Evolutionary conservation across 2,797 vertebrate genomes (phyloP).

Genomic region (Gymnothorax reevesii): DNA sequence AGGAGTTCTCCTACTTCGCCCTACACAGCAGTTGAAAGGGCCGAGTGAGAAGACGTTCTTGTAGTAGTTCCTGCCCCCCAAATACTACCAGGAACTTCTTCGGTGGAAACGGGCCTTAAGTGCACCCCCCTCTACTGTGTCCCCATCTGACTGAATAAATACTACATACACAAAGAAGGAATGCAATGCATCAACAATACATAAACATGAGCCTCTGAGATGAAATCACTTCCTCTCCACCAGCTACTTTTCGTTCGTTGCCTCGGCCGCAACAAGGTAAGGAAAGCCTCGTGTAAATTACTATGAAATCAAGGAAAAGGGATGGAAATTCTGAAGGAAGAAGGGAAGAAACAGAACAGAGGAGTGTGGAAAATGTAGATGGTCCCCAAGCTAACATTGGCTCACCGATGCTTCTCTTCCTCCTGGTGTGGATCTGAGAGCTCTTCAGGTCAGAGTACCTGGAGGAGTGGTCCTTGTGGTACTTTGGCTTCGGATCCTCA

Average conservation of each 20-base stretch:
- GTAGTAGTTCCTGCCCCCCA: too few relatives aligned
- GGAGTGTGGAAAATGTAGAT: neutral
- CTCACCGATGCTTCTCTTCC: conserved; percentile 91
- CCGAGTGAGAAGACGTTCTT: too few relatives aligned
- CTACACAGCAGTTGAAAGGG: too few relatives aligned
- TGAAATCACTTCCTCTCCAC: neutral
- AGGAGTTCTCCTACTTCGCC: too few relatives aligned
- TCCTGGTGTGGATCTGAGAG: conserved; percentile 84
- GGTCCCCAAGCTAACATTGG: neutral
- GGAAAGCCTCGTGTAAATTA: neutral
- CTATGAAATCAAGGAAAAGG: neutral
- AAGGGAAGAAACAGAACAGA: too few relatives aligned
- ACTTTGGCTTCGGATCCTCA: conserved; percentile 80
- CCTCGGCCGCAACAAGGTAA: neutral
- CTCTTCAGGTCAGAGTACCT: conserved; percentile 84
- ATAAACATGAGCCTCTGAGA: neutral
- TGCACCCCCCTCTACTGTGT: neutral
- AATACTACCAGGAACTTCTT: neutral
- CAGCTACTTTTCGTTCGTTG: neutral
- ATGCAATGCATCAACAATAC: neutral
- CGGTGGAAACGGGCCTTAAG: neutral
- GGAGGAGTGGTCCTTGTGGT: conserved; percentile 75
- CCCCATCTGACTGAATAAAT: neutral
- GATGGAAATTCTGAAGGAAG: neutral
- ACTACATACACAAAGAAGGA: neutral